Percentiles rank a stretch among this genome's conserved stretches.
Evolutionary conservation across 35 echinoderm and acorn worm species (phyloP).

Genomic region (Ophiothrix spiculata): DNA sequence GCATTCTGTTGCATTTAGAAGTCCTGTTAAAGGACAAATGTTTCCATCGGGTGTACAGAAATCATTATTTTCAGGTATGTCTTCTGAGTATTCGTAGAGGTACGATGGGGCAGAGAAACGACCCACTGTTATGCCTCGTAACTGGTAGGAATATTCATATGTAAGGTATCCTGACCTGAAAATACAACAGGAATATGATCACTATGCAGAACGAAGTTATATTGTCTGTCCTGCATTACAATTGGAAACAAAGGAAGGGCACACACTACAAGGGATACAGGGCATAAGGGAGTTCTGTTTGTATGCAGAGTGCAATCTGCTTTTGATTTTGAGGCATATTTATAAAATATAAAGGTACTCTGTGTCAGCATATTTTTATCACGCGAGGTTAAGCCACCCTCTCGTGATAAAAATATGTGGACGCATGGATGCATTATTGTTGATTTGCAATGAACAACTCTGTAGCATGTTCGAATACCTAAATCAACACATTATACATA

Average conservation of each 20-base stretch:
- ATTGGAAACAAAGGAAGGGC: not conserved
- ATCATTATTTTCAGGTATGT: constrained; percentile 66
- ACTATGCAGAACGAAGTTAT: not conserved
- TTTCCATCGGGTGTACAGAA: constrained; percentile 82
- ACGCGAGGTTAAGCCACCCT: too few species aligned
- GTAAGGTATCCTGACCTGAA: constrained; percentile 36
- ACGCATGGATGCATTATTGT: too few species aligned
- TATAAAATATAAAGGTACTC: too few species aligned
- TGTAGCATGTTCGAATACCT: too few species aligned
- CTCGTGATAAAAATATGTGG: too few species aligned
- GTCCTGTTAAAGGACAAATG: constrained; percentile 59
- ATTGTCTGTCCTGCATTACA: not conserved
- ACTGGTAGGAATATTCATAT: constrained; percentile 29
- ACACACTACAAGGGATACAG: not conserved
- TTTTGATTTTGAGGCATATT: too few species aligned
- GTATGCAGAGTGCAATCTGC: too few species aligned
- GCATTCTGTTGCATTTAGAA: constrained; percentile 76
- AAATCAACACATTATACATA: too few species aligned
- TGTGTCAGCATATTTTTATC: too few species aligned
- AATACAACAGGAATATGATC: not conserved
- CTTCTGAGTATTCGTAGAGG: constrained; percentile 61
- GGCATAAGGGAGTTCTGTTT: not conserved
- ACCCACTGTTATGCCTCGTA: constrained; percentile 33
- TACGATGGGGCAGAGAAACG: constrained; percentile 44
- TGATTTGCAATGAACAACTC: too few species aligned